These are phyloP conservation scores for Myotis vivesi DNA, from an alignment of 2,797 vertebrate species.

Conservation along the genomic window DNA sequence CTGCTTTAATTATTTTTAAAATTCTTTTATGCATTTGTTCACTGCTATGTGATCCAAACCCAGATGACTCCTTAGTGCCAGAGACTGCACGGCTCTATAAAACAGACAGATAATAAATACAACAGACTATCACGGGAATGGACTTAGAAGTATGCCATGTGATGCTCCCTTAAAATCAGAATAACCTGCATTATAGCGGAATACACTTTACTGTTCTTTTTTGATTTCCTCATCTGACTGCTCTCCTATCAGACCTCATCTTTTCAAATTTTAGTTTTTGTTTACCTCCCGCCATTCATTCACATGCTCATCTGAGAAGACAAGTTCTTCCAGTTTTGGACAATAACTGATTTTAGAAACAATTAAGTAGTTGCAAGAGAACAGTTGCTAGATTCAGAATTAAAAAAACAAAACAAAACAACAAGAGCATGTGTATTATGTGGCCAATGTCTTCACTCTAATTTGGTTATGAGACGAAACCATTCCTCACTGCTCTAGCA, in stretches of 20 bases:
- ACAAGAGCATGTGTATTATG: constrained; percentile 91
- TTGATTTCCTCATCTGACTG: constrained; percentile 78
- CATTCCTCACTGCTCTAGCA: constrained; percentile 87
- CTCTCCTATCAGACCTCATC: constrained; percentile 88
- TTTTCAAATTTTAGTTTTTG: constrained; percentile 84
- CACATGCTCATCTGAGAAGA: constrained; percentile 94
- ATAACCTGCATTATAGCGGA: constrained; percentile 93
- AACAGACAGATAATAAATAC: constrained; percentile 89
- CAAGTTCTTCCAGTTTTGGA: constrained; percentile 93
- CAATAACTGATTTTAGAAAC: constrained; percentile 92
- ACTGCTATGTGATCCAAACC: constrained; percentile 98
- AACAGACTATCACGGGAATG: constrained; percentile 98
- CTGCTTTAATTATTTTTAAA: constrained; percentile 96
- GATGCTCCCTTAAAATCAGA: constrained; percentile 89
- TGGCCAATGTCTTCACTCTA: constrained; percentile 89
- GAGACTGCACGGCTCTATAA: constrained; percentile 99
- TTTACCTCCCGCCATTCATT: constrained; percentile 89
- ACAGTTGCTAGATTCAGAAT: constrained; percentile 89
- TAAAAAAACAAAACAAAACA: constrained; percentile 79
- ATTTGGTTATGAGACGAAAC: constrained; percentile 88
- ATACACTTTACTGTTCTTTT: constrained; percentile 85
- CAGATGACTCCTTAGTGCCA: constrained; percentile 98
- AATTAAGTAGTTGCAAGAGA: constrained; percentile 87
- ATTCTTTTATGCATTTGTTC: constrained; percentile 99
- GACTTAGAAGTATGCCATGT: constrained; percentile 99